Evolutionary conservation across 2,888 invertebrate species (phyloP).

Genomic region (Leucophenga maculata): DNA sequence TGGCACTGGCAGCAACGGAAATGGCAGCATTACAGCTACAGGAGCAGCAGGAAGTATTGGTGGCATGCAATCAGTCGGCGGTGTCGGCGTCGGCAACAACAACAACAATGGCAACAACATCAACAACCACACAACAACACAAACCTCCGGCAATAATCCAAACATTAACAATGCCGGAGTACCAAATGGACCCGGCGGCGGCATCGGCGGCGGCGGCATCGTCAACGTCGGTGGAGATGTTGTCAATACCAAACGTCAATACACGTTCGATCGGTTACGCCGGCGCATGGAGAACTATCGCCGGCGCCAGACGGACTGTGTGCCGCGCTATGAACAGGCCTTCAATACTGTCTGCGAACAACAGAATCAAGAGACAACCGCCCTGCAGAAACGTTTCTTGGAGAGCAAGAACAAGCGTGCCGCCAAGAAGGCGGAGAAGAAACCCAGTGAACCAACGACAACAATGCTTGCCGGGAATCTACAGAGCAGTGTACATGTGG

Average conservation of each 20-base stretch:
- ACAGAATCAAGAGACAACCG: slow-evolving; percentile 89
- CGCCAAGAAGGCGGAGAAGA: slow-evolving; percentile 85
- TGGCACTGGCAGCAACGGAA: slow-evolving; percentile 68
- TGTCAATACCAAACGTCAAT: slow-evolving; percentile 85
- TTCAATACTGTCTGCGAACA: slow-evolving; percentile 91
- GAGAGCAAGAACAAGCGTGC: slow-evolving; percentile 93
- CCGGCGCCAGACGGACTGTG: slow-evolving; percentile 87
- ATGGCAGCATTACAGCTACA: slow-evolving; percentile 60
- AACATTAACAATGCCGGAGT: background rate
- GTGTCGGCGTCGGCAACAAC: background rate
- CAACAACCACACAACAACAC: slow-evolving; percentile 8
- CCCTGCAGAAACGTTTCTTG: slow-evolving; percentile 89
- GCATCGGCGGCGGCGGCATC: slow-evolving; percentile 35
- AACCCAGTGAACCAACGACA: slow-evolving; percentile 65
- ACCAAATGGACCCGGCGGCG: slow-evolving; percentile 18
- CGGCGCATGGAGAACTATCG: slow-evolving; percentile 91
- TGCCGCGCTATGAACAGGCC: slow-evolving; percentile 90
- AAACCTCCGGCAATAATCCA: background rate
- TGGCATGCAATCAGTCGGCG: slow-evolving; percentile 22
- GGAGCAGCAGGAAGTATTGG: slow-evolving; percentile 34
- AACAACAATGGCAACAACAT: background rate
- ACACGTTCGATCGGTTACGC: slow-evolving; percentile 88
- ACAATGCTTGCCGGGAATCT: slow-evolving; percentile 73
- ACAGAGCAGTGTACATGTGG: slow-evolving; percentile 85
- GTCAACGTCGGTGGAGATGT: too few relatives aligned